These are phyloP conservation scores for Heterodera schachtii DNA, from an alignment of 1,140 invertebrate genomes.

Conservation along the genomic window DNA sequence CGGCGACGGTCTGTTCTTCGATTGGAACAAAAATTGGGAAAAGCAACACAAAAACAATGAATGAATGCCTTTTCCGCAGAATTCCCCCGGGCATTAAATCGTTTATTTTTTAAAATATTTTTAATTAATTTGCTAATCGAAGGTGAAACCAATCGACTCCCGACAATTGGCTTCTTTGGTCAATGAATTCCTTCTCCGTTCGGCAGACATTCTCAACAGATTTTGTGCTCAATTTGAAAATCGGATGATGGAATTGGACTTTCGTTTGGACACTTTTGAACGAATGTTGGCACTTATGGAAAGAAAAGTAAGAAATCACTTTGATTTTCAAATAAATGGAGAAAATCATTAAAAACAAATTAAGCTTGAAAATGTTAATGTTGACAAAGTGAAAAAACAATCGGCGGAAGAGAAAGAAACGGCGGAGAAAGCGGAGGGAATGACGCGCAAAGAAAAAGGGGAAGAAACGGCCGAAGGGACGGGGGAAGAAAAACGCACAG, in stretches of 20 bases:
- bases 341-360: not conserved
- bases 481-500: not conserved
- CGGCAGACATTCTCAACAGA: not conserved
- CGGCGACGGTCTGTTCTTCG: not conserved
- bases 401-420: not conserved
- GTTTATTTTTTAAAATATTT: not conserved
- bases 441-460: not conserved
- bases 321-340: constrained; percentile 35
- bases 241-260: constrained; percentile 2
- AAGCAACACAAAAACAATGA: constrained; percentile 15
- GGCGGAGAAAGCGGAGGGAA: not conserved
- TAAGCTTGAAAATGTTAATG: not conserved
- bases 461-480: not conserved
- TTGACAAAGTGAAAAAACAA: not conserved
- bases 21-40: no score
- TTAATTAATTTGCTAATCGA: not conserved
- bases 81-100: not conserved
- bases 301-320: constrained; percentile 16
- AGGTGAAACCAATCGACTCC: constrained; percentile 14
- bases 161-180: constrained; percentile 5
- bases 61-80: no score
- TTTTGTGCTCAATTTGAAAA: constrained; percentile 12
- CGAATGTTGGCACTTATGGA: constrained; percentile 16
- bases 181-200: constrained; percentile 21
- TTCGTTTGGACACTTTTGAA: constrained; percentile 8